Conservation (phyloP, 2,113 vertebrate species). For the Pseudorasbora parva region DNA sequence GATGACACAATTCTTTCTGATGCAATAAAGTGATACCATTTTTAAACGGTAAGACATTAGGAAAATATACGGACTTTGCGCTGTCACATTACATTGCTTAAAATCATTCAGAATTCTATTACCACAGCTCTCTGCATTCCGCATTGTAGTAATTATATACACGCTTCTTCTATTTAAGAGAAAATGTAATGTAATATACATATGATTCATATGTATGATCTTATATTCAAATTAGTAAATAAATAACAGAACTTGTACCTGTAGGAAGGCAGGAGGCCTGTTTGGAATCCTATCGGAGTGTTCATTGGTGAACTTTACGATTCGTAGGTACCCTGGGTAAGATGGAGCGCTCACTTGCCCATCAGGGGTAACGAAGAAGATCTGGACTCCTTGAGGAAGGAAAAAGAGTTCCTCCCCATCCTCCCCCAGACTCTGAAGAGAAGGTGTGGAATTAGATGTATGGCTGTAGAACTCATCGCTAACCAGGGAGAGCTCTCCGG, state of each 20-base stretch:
- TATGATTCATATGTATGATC: no score
- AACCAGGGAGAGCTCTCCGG: slow-evolving; percentile 87
- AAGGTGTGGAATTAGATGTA: slow-evolving; percentile 75
- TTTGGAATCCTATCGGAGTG: slow-evolving; percentile 72
- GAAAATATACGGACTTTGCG: no score
- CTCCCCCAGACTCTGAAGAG: slow-evolving; percentile 84
- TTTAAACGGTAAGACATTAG: no score
- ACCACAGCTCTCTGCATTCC: no score
- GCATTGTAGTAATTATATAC: no score
- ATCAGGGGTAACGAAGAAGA: slow-evolving; percentile 93
- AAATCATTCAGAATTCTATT: no score
- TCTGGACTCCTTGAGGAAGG: slow-evolving; percentile 93
- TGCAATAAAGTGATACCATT: no score
- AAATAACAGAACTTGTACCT: slow-evolving; percentile 74
- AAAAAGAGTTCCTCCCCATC: slow-evolving; percentile 90
- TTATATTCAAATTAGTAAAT: no score
- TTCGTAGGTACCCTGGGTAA: slow-evolving; percentile 93
- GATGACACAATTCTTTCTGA: no score
- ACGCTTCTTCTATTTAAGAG: no score
- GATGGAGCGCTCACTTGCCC: slow-evolving; percentile 96
- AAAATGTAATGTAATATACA: no score
- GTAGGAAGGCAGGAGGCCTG: slow-evolving; percentile 90
- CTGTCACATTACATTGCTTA: no score
- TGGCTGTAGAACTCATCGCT: slow-evolving; percentile 87
- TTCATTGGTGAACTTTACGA: slow-evolving; percentile 88